Conservation (phyloP, 2,888 invertebrate genomes). For the Leptopilina myrica region DNA sequence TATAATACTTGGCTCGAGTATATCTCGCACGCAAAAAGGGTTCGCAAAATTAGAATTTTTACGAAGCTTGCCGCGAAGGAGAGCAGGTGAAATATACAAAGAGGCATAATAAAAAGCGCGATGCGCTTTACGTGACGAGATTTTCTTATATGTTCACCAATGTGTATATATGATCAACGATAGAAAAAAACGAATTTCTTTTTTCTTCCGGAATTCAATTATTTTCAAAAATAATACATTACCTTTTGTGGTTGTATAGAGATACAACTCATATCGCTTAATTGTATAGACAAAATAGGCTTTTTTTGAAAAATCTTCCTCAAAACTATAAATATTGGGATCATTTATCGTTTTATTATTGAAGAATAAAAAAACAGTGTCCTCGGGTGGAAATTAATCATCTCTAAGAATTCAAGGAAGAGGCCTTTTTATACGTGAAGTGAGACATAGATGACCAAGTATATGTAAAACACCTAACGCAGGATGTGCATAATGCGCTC, state of each 20-base stretch:
- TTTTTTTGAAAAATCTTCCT: too few relatives aligned
- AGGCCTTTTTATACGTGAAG: slow-evolving; percentile 27
- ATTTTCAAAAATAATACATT: neutral
- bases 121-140: slow-evolving; percentile 59
- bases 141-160: slow-evolving; percentile 56
- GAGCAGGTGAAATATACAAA: slow-evolving; percentile 50
- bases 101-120: slow-evolving; percentile 57
- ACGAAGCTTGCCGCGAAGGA: slow-evolving; percentile 58
- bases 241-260: too few relatives aligned
- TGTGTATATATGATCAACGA: slow-evolving; percentile 46
- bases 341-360: neutral
- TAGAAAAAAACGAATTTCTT: neutral
- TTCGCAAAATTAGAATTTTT: slow-evolving; percentile 71
- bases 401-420: slow-evolving; percentile 23
- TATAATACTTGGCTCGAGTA: slow-evolving; percentile 33
- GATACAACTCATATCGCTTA: too few relatives aligned
- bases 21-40: slow-evolving; percentile 50
- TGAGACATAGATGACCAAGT: slow-evolving; percentile 56
- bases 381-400: neutral
- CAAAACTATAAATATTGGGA: neutral
- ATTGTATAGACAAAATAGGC: too few relatives aligned
- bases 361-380: neutral
- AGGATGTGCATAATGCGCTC: slow-evolving; percentile 67
- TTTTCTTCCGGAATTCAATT: too few relatives aligned
- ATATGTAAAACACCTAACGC: slow-evolving; percentile 65